Base-by-base conservation (phyloP, 2,888 invertebrate genomes). In the Drosophila paracracens region DNA sequence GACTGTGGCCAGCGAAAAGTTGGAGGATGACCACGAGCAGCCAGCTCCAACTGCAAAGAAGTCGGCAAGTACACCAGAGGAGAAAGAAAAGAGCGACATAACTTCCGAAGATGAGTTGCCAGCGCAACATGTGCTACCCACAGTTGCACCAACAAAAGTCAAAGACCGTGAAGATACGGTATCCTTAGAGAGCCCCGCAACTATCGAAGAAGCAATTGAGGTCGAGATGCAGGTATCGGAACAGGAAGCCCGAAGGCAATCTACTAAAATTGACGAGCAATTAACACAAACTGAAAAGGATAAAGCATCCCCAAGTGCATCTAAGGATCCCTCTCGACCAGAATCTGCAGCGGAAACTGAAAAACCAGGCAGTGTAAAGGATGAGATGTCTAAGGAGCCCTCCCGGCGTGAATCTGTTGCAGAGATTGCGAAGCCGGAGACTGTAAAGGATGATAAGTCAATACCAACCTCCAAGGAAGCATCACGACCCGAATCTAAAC, bases 61-160 rank as follows among this genome's bases (percentile, higher is more conserved):
- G 78, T 72, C 81, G 1, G 62, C 75, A 10, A 81, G 74, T 63
- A 91, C 91, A 2, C 90, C 91, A 31, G 91, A 92, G n/a, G 92
- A 92, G 65, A 91, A 90, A 63, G 91, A 91, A 71, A 61, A 83
- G 10, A 91, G 92, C 58, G 91, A 92, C n/a, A 89, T 92, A n/a
- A 91, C 94, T 77, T 94, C 94, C 83, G 90, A 94, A 70, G 91
- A 93, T 59, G 87, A 93, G 57, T 74, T 93, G 51, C 93, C 93
- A 0, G 89, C 76, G 4, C 90, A 91, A 57, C 62, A 82, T 38
- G 79, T 72, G 8, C 79, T 74, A 4, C 70, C 80, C 33, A 53
- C 70, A 18, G 73, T 75, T 27, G 59, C 72, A 2, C 66, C 82
- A 0, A 83, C 83, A 11, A 88, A 87, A 53, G 36, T 81, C 0